A percentile compares a stretch with the other conserved stretches of the same genome.
Evolutionary conservation across 2,888 invertebrate genomes (phyloP).

Genomic region (Phyllotreta striolata): DNA sequence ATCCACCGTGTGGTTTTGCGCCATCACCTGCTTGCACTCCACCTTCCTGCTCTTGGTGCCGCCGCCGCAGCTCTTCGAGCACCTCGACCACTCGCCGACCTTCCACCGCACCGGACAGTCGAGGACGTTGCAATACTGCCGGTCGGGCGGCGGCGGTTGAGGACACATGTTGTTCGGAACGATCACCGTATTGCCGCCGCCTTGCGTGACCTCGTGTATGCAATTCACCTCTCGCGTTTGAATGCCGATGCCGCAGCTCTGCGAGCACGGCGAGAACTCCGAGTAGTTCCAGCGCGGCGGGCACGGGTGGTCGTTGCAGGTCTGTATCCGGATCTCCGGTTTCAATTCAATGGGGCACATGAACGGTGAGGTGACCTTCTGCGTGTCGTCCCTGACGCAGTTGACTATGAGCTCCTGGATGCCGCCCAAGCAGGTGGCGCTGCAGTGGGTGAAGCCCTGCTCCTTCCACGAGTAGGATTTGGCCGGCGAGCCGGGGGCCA

Average conservation of each 20-base stretch:
- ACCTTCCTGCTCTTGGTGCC: constrained; percentile 86
- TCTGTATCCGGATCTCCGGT: constrained; percentile 81
- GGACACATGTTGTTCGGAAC: constrained; percentile 95
- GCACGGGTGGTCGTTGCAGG: constrained; percentile 87
- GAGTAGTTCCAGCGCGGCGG: constrained; percentile 94
- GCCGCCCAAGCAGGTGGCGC: constrained; percentile 81
- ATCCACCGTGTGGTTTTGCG: constrained; percentile 88
- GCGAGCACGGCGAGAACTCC: constrained; percentile 88
- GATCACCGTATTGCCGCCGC: constrained; percentile 86
- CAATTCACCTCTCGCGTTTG: constrained; percentile 91
- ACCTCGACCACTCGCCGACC: constrained; percentile 88
- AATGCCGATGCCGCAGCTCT: constrained; percentile 93
- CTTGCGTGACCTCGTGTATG: constrained; percentile 85
- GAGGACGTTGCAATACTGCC: constrained; percentile 90
- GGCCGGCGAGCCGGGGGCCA: constrained; percentile 63
- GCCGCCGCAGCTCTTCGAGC: constrained; percentile 92
- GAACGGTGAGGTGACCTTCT: constrained; percentile 86
- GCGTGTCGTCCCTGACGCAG: constrained; percentile 86
- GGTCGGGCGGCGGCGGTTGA: constrained; percentile 86
- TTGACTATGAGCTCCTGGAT: constrained; percentile 87
- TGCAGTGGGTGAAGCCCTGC: constrained; percentile 91
- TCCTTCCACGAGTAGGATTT: constrained; percentile 90
- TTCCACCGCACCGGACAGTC: constrained; percentile 93
- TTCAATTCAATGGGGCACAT: constrained; percentile 87
- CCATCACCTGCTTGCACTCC: constrained; percentile 92